Percentiles rank a stretch among this genome's conserved stretches.
phyloP scores from a whole-genome alignment of 1,140 invertebrate genomes.

The Zaprionus nigranus region DNA sequence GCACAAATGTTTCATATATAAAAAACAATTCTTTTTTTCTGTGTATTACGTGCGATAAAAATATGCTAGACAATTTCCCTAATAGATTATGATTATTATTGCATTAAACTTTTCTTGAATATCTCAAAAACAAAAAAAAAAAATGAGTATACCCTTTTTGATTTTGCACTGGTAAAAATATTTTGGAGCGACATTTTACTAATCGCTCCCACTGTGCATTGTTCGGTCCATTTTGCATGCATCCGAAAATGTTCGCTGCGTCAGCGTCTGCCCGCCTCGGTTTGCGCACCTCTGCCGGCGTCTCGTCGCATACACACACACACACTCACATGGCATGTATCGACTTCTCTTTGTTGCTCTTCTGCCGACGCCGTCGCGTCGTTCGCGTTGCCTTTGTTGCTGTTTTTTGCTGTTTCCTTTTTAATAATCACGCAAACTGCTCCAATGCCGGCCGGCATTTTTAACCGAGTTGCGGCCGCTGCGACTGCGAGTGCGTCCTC shows the following conservation, averaged over 20 bases:
- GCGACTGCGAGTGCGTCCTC: slow-evolving; percentile 27
- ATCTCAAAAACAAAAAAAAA: no score
- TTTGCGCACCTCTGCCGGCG: not conserved
- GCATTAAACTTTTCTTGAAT: no score
- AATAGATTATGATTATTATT: no score
- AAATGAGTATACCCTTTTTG: no score
- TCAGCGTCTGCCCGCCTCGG: slow-evolving; percentile 21
- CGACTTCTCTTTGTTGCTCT: slow-evolving; percentile 27
- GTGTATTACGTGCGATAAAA: no score
- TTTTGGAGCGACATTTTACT: no score
- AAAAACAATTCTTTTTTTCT: no score
- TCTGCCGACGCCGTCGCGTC: slow-evolving; percentile 15
- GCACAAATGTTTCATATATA: no score
- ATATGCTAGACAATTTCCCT: no score
- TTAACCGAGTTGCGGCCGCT: slow-evolving; percentile 55
- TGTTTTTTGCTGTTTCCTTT: slow-evolving; percentile 24
- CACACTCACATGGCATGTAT: not conserved
- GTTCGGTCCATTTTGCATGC: slow-evolving; percentile 69
- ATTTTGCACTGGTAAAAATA: no score
- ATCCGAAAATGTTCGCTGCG: slow-evolving; percentile 40
- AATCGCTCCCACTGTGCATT: no score
- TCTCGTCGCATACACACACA: not conserved
- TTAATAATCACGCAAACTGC: slow-evolving; percentile 61
- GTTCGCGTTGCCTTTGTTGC: slow-evolving; percentile 18
- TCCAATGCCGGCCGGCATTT: slow-evolving; percentile 75